Conservation (phyloP, 2,888 invertebrate species). For the Sinelater perroti region DNA sequence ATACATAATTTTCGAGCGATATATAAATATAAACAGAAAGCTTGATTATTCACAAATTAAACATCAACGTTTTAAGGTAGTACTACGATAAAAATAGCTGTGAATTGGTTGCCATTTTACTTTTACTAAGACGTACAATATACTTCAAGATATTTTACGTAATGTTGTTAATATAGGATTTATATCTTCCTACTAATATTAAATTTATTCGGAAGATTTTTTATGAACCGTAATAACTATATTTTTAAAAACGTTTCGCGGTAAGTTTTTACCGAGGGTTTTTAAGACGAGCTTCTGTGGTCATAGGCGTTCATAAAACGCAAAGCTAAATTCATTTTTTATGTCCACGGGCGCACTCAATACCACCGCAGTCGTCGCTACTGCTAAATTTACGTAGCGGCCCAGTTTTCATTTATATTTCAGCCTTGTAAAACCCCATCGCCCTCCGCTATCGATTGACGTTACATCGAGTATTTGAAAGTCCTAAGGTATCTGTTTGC, state of each 20-base stretch:
- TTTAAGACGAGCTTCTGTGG: conserved; percentile 16
- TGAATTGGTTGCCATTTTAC: no score
- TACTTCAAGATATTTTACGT: not conserved
- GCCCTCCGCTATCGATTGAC: no score
- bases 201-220: conserved; percentile 12
- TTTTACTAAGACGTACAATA: no score
- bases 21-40: no score
- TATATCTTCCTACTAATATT: conserved; percentile 7
- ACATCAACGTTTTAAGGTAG: no score
- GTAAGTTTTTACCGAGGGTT: conserved; percentile 13
- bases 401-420: not conserved
- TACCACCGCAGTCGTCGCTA: not conserved
- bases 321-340: conserved; percentile 25
- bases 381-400: not conserved
- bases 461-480: no score
- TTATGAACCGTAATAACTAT: conserved; percentile 11
- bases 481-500: conserved; percentile 6
- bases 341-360: conserved; percentile 13
- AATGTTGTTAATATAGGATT: conserved; percentile 7
- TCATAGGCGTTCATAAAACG: conserved; percentile 21
- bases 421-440: no score
- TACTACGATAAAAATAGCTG: no score
- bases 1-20: no score
- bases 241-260: conserved; percentile 12
- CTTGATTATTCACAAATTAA: no score